A percentile compares a stretch with the other conserved stretches of the same genome.
Conservation (phyloP, 2,888 invertebrate species). For the Sinotaia quadrata region DNA sequence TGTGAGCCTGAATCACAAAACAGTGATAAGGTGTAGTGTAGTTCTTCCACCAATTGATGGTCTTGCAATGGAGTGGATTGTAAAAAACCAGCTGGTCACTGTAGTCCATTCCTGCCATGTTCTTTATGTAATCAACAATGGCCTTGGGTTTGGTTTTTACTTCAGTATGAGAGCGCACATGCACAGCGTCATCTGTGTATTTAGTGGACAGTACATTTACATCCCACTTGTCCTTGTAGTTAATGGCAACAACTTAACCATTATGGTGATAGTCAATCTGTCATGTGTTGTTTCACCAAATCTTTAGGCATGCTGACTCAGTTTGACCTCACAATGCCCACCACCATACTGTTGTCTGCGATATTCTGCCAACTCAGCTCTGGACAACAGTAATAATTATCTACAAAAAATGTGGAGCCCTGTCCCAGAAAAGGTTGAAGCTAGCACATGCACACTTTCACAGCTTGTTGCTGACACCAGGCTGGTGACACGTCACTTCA, state of each 20-base stretch:
- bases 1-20: too few species aligned
- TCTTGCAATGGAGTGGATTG: constrained; percentile 20
- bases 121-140: constrained; percentile 11
- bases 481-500: neutral
- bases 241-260: neutral
- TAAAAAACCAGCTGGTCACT: constrained; percentile 24
- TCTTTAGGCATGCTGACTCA: constrained; percentile 24
- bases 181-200: neutral
- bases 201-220: constrained; percentile 12
- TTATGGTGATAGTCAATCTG: neutral
- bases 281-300: neutral
- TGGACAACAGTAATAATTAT: constrained; percentile 31
- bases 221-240: constrained; percentile 30
- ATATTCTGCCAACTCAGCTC: neutral
- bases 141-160: constrained; percentile 15
- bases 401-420: constrained; percentile 24
- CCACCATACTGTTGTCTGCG: constrained; percentile 10
- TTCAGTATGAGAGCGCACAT: neutral
- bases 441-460: constrained; percentile 2
- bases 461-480: constrained; percentile 22
- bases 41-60: constrained; percentile 35
- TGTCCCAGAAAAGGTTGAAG: neutral
- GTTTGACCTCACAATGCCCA: constrained; percentile 22
- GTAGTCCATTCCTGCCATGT: constrained; percentile 29
- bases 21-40: too few species aligned